Conservation (phyloP, 2,888 invertebrate genomes). For the Aleiodes leptofemur region DNA sequence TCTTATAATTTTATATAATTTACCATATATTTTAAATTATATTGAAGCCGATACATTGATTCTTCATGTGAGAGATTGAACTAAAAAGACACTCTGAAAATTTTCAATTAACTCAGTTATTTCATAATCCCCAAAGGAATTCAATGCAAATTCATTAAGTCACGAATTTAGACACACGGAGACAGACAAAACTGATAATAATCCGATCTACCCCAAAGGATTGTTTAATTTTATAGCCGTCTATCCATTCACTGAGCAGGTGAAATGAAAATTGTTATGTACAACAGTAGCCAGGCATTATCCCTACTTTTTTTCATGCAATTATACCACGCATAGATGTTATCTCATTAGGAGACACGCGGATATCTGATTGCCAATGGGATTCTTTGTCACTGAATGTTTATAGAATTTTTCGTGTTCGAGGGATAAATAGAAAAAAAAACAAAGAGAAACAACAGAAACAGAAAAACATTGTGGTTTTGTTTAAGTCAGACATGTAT, state of each 20-base stretch:
- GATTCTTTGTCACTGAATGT: constrained; percentile 37
- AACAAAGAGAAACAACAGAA: neutral
- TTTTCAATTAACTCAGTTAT: no score
- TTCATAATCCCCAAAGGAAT: no score
- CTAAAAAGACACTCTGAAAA: no score
- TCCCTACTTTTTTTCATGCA: constrained; percentile 13
- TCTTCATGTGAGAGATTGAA: no score
- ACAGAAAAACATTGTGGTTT: neutral
- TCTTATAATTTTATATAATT: no score
- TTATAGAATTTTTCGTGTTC: constrained; percentile 9
- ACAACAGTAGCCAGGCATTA: constrained; percentile 5
- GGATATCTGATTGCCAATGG: constrained; percentile 31
- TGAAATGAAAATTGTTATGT: constrained; percentile 25
- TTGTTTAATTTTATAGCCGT: constrained; percentile 39
- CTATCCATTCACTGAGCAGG: constrained; percentile 22
- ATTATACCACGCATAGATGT: constrained; percentile 21
- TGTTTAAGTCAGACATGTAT: constrained; percentile 13
- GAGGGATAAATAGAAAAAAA: constrained; percentile 17
- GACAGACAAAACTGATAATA: constrained; percentile 28
- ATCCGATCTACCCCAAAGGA: constrained; percentile 20
- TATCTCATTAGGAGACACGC: constrained; percentile 30
- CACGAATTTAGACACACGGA: constrained; percentile 18
- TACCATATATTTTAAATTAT: no score
- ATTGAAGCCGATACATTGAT: no score
- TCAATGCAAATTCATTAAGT: constrained; percentile 1